Base-by-base conservation (phyloP, 2,797 vertebrate species). In the Novumbra hubbsi region DNA sequence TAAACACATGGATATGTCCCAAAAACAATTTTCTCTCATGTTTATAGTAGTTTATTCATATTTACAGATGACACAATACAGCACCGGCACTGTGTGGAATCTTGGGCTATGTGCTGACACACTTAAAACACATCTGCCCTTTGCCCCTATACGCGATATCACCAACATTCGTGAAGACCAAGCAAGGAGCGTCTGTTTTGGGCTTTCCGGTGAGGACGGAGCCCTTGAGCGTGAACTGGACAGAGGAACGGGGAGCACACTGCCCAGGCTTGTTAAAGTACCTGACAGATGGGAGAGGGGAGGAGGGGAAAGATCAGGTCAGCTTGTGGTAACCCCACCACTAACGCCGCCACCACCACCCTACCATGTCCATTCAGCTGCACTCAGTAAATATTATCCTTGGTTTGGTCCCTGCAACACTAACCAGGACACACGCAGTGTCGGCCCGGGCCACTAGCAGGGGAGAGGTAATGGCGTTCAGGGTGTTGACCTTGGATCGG, bases 331-430 rank as follows among this genome's bases (percentile, higher is more conserved):
- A 34, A 55, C 28, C 38, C 55, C 34, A 32, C 28, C 60, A 32
- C 76, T 55, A 50, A 24, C 41, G 32, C 62, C n/a, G 32, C 62
- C 28, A 16, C 28, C 62, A 15, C 15, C 32, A 34, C 19, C 68
- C n/a, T 11, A 19, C 38, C 38, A 4, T 17, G 67, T 28, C 21
- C 38, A 48, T 60, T 60, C 21, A 60, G 55, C 12, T 52, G 49
- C 34, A 34, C 55, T 30, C 49, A 9, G 73, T 79, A 81, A 83
- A 83, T 77, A 80, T 80, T 76, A 69, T 79, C 8, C n/a, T 75
- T 12, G 21, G 11, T 57, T 65, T 30, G 16, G 30, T 38, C 48
- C 45, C 74, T 57, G 78, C 52, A 28, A 64, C 73, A 73, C 68
- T 71, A 75, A 75, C 17, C 3, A 32, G 76, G 74, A 79, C 76